Evolutionary conservation across 1,140 invertebrate species (phyloP).

Genomic region (Dryas iulia): DNA sequence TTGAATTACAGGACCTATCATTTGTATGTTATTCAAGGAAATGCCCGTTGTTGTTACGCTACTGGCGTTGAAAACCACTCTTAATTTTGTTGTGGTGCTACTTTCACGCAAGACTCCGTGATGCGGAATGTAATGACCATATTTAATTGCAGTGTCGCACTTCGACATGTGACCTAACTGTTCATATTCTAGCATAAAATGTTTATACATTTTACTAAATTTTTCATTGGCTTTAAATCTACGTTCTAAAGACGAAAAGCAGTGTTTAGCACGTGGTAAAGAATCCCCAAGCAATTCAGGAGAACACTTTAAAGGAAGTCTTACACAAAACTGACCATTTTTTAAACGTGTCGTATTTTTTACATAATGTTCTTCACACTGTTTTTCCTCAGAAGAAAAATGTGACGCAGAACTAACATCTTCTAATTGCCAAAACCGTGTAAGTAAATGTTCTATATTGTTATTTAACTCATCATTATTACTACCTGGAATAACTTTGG

Average conservation of each 20-base stretch:
- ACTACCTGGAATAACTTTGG: neutral
- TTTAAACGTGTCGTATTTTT: conserved; percentile 26
- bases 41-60: conserved; percentile 5
- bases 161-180: conserved; percentile 37
- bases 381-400: conserved; percentile 31
- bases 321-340: conserved; percentile 35
- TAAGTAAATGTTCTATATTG: neutral
- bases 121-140: conserved; percentile 26
- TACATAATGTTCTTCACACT: conserved; percentile 40
- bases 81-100: conserved; percentile 29
- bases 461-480: neutral
- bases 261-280: conserved; percentile 19
- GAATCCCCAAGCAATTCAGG: conserved; percentile 27
- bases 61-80: conserved; percentile 31
- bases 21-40: conserved; percentile 28
- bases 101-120: conserved; percentile 22
- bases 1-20: conserved; percentile 22
- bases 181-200: conserved; percentile 39
- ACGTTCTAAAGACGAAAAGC: conserved; percentile 33
- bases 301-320: conserved; percentile 27
- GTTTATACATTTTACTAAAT: conserved; percentile 30
- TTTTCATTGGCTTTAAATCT: conserved; percentile 17
- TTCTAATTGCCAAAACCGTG: conserved; percentile 35
- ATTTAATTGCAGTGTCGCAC: neutral
- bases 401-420: conserved; percentile 22